Conservation (phyloP, 2,888 invertebrate species). For the Saturnia pavonia region DNA sequence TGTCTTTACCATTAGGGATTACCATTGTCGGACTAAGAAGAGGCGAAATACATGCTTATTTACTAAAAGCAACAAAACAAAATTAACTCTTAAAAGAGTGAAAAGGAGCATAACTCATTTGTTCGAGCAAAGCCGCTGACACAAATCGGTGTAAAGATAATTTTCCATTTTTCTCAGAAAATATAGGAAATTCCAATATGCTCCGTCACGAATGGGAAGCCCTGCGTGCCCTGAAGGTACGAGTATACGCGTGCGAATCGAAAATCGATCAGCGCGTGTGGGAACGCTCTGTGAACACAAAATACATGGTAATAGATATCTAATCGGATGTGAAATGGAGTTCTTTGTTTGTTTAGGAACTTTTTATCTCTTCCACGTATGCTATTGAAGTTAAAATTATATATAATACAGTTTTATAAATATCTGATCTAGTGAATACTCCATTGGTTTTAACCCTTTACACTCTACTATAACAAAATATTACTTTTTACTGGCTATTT, state of each 20-base stretch:
- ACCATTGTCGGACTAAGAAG: too few relatives aligned
- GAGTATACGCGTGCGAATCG: conserved; percentile 1
- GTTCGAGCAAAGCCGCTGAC: not conserved
- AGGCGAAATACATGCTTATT: not conserved
- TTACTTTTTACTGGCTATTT: too few relatives aligned
- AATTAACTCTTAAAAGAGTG: not conserved
- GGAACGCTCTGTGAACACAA: conserved; percentile 20
- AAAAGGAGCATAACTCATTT: not conserved
- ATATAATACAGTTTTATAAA: not conserved
- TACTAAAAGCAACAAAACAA: not conserved
- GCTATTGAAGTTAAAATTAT: conserved; percentile 7
- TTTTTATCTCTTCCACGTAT: not conserved
- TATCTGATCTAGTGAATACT: too few relatives aligned
- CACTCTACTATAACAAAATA: too few relatives aligned
- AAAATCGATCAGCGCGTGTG: conserved; percentile 17
- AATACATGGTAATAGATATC: conserved; percentile 25
- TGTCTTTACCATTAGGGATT: too few relatives aligned
- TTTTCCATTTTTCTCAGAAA: not conserved
- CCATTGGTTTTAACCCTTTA: too few relatives aligned
- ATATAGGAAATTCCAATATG: not conserved
- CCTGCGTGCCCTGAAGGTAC: not conserved
- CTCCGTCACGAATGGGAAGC: not conserved
- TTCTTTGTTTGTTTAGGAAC: conserved; percentile 18
- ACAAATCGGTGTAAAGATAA: not conserved
- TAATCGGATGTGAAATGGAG: conserved; percentile 23